Base-by-base conservation (phyloP, 2,888 invertebrate genomes). In the Atethmia centrago region DNA sequence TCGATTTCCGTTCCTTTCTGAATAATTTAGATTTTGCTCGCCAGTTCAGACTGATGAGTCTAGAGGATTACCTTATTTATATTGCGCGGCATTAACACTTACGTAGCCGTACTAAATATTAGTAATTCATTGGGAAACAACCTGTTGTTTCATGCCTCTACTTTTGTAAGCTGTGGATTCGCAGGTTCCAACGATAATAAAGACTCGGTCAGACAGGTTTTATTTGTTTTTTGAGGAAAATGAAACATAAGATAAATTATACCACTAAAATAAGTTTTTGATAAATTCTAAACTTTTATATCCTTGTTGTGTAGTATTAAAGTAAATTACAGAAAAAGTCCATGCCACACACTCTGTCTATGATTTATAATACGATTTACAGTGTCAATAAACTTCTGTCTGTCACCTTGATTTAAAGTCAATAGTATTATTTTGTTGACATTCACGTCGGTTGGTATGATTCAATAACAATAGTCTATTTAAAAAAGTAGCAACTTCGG, bases 1-100 rank as follows among this genome's bases (percentile, higher is more conserved):
- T 79, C 74, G 69, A 77, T 80, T 83, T 64, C 55, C 40, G 47
- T 65, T 56, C n/a, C 63, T 53, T 47, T 45, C 55, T 79, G 71
- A 85, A 85, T 87, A 79, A 86, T 86, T 75, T 61, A 86, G 40
- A 86, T 86, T 75, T 61, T 84, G 40, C 19, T 53, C 42, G 28
- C 51, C 61, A 42, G 31, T 72, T 36, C 70, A 77, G 77, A 85
- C 71, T 82, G 82, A 86, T 86, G 75, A 76, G 70, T 14, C 79
- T 58, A 40, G 74, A 74, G 75, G 73, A 79, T 85, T 77, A 74
- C 71, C 78, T 74, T 85, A 82, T 85, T 80, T 79, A 85, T 80
- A 82, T 86, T 85, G 69, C 78, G 86, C 62, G 58, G 70, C 67
- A 42, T 85, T 80, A 79, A 82, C 83, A 87, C 87, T 80, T 82